Percentiles rank a stretch among this genome's conserved stretches.
phyloP scores from a whole-genome alignment of 2,113 vertebrate species.

The Trematocara unimaculatum region DNA sequence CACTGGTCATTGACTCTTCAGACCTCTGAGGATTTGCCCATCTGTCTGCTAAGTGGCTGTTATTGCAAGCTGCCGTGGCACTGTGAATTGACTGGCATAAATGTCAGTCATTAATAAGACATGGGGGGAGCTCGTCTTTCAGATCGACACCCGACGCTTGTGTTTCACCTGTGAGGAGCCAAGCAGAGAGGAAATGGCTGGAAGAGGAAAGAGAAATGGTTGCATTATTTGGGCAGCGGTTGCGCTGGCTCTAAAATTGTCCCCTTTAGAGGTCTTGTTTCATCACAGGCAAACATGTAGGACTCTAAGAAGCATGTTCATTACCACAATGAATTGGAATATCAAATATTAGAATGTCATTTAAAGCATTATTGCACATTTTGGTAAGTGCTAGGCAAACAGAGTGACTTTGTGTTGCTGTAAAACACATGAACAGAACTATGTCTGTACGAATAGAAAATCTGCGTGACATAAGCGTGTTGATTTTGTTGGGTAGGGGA shows the following conservation, averaged over 20 bases:
- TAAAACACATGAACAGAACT: background rate
- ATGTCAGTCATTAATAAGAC: slow-evolving; percentile 70
- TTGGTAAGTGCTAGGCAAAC: slow-evolving; percentile 21
- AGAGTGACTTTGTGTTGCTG: background rate
- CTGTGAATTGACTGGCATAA: slow-evolving; percentile 63
- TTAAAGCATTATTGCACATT: background rate
- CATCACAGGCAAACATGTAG: background rate
- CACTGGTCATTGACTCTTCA: slow-evolving; percentile 29
- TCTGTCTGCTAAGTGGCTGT: slow-evolving; percentile 57
- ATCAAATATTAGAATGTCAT: background rate
- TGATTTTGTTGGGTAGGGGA: slow-evolving; percentile 28
- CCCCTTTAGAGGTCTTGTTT: background rate
- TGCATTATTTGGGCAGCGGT: background rate
- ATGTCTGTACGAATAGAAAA: background rate
- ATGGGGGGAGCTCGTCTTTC: slow-evolving; percentile 66
- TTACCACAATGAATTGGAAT: background rate
- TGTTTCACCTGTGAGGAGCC: slow-evolving; percentile 41
- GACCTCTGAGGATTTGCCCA: slow-evolving; percentile 30
- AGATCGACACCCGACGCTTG: slow-evolving; percentile 52
- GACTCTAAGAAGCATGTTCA: background rate
- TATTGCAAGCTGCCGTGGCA: slow-evolving; percentile 36
- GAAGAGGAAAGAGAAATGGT: background rate
- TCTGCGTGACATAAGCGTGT: background rate
- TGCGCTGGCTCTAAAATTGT: background rate
- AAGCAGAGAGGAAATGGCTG: slow-evolving; percentile 22